Conservation (phyloP, 2,888 invertebrate species). For the Drosophila dives region DNA sequence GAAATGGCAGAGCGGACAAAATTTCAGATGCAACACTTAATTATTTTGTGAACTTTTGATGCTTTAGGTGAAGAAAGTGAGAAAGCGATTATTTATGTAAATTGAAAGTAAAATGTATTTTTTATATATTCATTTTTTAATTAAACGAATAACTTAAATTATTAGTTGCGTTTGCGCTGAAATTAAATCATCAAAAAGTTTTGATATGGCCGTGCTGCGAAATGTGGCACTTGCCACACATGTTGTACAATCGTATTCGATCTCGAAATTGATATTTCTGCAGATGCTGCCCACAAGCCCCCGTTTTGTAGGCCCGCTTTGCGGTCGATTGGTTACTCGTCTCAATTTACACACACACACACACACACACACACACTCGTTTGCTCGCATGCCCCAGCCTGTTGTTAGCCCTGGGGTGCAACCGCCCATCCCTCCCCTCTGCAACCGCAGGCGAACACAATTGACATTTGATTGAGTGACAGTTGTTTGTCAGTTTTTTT, state of each 20-base stretch:
- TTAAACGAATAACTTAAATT: background rate
- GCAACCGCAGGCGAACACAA: slow-evolving; percentile 61
- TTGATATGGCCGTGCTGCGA: background rate
- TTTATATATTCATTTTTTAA: background rate
- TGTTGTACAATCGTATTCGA: slow-evolving; percentile 21
- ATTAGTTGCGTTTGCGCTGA: background rate
- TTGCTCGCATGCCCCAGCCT: slow-evolving; percentile 6
- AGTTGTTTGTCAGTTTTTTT: slow-evolving; percentile 71
- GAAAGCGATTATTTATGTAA: background rate
- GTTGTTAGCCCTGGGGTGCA: slow-evolving; percentile 30
- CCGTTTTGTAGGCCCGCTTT: slow-evolving; percentile 57
- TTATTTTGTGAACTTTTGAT: background rate
- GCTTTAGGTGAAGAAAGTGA: slow-evolving; percentile 1
- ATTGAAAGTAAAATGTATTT: background rate
- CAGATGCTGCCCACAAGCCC: slow-evolving; percentile 42
- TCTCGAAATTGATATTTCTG: slow-evolving; percentile 48
- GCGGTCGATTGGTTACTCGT: slow-evolving; percentile 67
- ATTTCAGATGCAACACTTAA: background rate
- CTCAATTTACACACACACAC: slow-evolving; percentile 48
- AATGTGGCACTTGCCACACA: slow-evolving; percentile 39
- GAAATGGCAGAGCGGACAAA: background rate
- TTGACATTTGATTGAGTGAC: slow-evolving; percentile 79
- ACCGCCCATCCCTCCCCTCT: background rate
- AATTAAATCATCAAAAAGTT: slow-evolving; percentile 23
- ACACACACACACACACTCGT: slow-evolving; percentile 10